phyloP scores from a whole-genome alignment of 1,140 invertebrate species.

The Penaeus chinensis region DNA sequence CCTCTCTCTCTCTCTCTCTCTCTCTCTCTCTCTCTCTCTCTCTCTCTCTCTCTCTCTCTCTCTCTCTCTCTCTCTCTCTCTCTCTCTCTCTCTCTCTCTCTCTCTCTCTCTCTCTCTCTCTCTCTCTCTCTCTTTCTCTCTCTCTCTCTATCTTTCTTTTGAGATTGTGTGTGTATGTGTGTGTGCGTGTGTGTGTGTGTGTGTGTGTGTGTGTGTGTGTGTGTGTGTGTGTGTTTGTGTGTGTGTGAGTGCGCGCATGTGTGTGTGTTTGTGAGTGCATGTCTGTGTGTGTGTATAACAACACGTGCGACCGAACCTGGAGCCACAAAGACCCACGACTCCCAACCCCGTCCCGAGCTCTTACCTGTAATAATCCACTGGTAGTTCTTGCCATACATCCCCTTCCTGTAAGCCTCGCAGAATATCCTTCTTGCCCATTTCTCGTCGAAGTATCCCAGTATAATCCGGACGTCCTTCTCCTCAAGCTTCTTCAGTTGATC shows the following conservation, averaged over 20 bases:
- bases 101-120: neutral
- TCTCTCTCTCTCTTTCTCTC: neutral
- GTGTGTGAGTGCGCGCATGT: neutral
- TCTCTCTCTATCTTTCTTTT: too few species aligned
- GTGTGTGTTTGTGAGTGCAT: neutral
- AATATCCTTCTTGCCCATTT: conserved; percentile 93
- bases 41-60: conserved; percentile 31
- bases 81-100: conserved; percentile 29
- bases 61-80: conserved; percentile 24
- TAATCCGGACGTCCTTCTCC: conserved; percentile 93
- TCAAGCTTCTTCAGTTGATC: conserved; percentile 86
- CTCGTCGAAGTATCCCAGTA: conserved; percentile 96
- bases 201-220: too few species aligned
- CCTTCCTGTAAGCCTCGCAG: conserved; percentile 83
- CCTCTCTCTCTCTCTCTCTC: too few species aligned
- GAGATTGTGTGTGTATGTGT: too few species aligned
- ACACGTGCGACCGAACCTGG: neutral
- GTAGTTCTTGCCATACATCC: conserved; percentile 89
- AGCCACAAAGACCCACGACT: conserved; percentile 67
- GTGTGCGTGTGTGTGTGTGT: too few species aligned
- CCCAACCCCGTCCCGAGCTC: conserved; percentile 73
- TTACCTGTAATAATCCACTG: conserved; percentile 87
- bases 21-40: neutral
- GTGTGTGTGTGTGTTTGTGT: neutral
- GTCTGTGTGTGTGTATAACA: neutral